phyloP scores from a whole-genome alignment of 2,888 invertebrate species.

The Pomacea canaliculata region DNA sequence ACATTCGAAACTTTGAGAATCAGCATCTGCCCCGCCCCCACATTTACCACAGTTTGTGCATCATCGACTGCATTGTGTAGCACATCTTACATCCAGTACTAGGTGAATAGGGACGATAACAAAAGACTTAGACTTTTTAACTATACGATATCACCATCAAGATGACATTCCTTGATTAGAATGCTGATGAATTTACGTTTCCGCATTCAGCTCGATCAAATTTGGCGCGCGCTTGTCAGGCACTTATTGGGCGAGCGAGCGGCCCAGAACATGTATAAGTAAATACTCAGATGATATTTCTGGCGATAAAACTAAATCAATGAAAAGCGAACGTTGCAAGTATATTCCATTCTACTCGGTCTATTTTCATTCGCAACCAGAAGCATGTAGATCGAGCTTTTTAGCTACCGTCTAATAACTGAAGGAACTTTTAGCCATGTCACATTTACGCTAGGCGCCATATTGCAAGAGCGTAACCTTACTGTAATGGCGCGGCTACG shows the following conservation, averaged over 20 bases:
- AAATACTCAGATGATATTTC: slow-evolving; percentile 8
- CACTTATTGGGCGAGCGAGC: slow-evolving; percentile 37
- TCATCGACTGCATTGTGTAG: too few relatives aligned
- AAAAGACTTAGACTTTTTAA: too few relatives aligned
- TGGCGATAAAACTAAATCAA: background rate
- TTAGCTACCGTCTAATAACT: background rate
- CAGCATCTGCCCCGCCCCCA: too few relatives aligned
- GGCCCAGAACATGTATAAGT: slow-evolving; percentile 40
- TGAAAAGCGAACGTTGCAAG: background rate
- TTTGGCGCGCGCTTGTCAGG: slow-evolving; percentile 44
- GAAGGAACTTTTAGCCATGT: slow-evolving; percentile 3
- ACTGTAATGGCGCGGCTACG: slow-evolving; percentile 68
- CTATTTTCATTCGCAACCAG: slow-evolving; percentile 3
- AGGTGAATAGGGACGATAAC: too few relatives aligned
- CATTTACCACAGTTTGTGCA: too few relatives aligned
- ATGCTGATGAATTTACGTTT: too few relatives aligned
- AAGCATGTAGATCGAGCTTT: background rate
- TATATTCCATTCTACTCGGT: background rate
- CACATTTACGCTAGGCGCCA: slow-evolving; percentile 16
- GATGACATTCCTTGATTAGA: too few relatives aligned
- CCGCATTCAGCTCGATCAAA: slow-evolving; percentile 18
- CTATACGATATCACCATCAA: too few relatives aligned
- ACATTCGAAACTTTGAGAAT: too few relatives aligned
- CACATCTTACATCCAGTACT: too few relatives aligned
- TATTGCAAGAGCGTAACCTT: slow-evolving; percentile 26